Conservation (phyloP, 2,888 invertebrate genomes). For the Byasa hedistus region DNA sequence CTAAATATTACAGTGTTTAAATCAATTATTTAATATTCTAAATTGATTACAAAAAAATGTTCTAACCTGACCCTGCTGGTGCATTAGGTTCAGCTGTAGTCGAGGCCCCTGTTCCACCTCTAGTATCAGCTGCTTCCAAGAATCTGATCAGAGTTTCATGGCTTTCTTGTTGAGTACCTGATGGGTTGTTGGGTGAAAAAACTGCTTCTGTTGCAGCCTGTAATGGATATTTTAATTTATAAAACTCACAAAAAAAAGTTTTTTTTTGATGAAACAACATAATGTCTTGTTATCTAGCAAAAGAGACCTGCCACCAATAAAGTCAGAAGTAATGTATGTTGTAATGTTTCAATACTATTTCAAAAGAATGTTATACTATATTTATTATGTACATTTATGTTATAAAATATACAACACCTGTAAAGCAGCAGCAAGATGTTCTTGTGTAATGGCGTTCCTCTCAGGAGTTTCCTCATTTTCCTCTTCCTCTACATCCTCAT, state of each 20-base stretch:
- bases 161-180: slow-evolving; percentile 30
- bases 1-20: too few relatives aligned
- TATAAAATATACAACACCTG: slow-evolving; percentile 63
- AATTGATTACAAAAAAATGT: too few relatives aligned
- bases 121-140: slow-evolving; percentile 48
- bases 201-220: slow-evolving; percentile 67
- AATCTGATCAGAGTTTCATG: slow-evolving; percentile 48
- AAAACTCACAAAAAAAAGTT: neutral
- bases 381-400: neutral
- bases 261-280: too few relatives aligned
- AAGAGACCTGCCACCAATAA: too few relatives aligned
- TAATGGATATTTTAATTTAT: slow-evolving; percentile 1
- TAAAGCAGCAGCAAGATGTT: slow-evolving; percentile 87
- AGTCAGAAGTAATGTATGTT: too few relatives aligned
- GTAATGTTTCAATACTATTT: too few relatives aligned
- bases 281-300: too few relatives aligned
- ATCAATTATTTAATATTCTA: too few relatives aligned
- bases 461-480: slow-evolving; percentile 63
- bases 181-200: slow-evolving; percentile 33
- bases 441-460: slow-evolving; percentile 83
- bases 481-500: slow-evolving; percentile 70
- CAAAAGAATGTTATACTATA: too few relatives aligned
- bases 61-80: slow-evolving; percentile 21
- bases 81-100: slow-evolving; percentile 19
- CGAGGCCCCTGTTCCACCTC: slow-evolving; percentile 31